Conservation (phyloP, 2,888 invertebrate species). For the Dascillus cervinus region DNA sequence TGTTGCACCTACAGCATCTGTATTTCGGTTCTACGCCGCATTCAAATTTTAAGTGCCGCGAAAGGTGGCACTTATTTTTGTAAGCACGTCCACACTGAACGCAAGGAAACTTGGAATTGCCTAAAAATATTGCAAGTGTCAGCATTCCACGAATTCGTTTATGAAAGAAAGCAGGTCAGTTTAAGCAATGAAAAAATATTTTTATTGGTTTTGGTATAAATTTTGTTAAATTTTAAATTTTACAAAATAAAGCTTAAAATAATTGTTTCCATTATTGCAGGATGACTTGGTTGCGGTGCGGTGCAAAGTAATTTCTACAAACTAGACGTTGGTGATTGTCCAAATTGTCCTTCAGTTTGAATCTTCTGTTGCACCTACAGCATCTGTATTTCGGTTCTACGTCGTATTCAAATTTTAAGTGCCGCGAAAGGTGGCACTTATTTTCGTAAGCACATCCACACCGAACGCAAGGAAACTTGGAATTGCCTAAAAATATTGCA, state of each 20-base stretch:
- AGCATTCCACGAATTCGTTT: too few species aligned
- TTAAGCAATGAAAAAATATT: too few species aligned
- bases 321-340: too few species aligned
- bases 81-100: slow-evolving; percentile 32
- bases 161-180: too few species aligned
- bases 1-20: slow-evolving; percentile 7
- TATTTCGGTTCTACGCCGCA: slow-evolving; percentile 49
- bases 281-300: too few species aligned
- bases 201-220: too few species aligned
- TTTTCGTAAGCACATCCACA: slow-evolving; percentile 18
- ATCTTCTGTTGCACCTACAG: slow-evolving; percentile 16
- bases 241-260: slow-evolving; percentile 2
- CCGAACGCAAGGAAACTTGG: slow-evolving; percentile 15
- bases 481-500: slow-evolving; percentile 4
- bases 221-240: too few species aligned
- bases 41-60: slow-evolving; percentile 48
- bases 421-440: slow-evolving; percentile 23
- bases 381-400: slow-evolving; percentile 29
- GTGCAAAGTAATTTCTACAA: too few species aligned
- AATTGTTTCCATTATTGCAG: background rate
- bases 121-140: too few species aligned
- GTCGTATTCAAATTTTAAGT: slow-evolving; percentile 30
- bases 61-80: slow-evolving; percentile 28
- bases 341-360: slow-evolving; percentile 30
- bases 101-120: slow-evolving; percentile 22